Evolutionary conservation across 2,888 invertebrate species (phyloP), one percentile per base, ranked within the genome.

Genomic region (Choristoneura rosaceana): DNA sequence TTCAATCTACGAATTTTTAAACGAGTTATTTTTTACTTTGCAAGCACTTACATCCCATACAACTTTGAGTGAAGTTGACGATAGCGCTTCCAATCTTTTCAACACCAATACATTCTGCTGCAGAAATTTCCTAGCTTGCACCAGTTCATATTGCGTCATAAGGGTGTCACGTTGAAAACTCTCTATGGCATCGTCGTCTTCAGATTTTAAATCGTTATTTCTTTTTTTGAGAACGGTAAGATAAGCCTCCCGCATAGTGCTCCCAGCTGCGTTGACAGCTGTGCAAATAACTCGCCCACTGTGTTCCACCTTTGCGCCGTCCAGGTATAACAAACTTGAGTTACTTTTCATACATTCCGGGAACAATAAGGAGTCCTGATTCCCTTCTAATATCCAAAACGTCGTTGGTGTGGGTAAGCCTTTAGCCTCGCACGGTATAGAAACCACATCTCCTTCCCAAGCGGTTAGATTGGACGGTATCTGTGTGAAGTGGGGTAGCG

Each of bases 361-460:
- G 79, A 94, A 94, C 76, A 93, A 85, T 77, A 94, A 84, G 63
- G 97, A 77, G 85, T 97, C 96, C 87, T 97, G 96, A 59, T 96
- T 97, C 74, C 98, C 98, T 90, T 99, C 99, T 82, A 98, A 97
- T 81, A 97, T 98, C 99, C 99, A 99, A 90, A 98, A 99, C 38
- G 98, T 97, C 14, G 98, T 98, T 3, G 99, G 99, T 76, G 97
- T 96, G 14, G 99, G 99, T 87, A 98, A 97, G 74, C 99, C 99
- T 83, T 96, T 96, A 43, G 99, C 98, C 80, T 97, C 97, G 93
- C 99, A 99, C 75, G 98, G 98, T 86, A 99, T 97, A 78, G 97
- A 97, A 65, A 98, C 98, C 81, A 97, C 96, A 81, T 97, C 97
- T 87, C 98, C 98, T 83, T 97, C 95, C 84, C 97, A 97, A 79